phyloP scores from a whole-genome alignment of 2,113 vertebrate species.

The Odocoileus hemionus region DNA sequence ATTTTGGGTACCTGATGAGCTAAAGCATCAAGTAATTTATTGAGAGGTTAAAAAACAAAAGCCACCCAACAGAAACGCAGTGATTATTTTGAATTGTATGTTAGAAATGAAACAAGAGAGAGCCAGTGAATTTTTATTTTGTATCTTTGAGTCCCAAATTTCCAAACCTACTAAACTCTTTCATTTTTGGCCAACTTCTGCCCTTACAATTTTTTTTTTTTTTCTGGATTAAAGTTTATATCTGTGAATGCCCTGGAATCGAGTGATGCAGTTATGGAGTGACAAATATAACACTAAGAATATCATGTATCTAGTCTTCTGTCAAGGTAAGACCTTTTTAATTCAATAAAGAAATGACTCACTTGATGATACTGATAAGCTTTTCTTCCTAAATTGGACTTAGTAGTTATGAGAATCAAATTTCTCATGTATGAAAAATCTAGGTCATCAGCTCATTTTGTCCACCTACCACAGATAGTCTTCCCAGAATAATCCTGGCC shows the following conservation, averaged over 20 bases:
- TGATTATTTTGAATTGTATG: constrained; percentile 2
- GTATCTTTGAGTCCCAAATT: neutral
- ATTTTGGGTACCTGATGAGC: constrained; percentile 22
- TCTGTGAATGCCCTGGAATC: neutral
- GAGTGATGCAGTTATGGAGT: neutral
- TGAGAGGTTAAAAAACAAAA: constrained; percentile 45
- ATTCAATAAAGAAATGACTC: neutral
- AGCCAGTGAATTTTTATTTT: neutral
- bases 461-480: neutral
- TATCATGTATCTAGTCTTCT: neutral
- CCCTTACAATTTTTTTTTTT: neutral
- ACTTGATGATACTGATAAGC: neutral
- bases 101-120: neutral
- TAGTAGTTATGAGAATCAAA: neutral
- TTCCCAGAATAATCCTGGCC: neutral
- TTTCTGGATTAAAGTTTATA: neutral
- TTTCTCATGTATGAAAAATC: neutral
- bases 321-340: neutral
- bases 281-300: neutral
- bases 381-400: neutral
- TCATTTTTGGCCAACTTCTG: neutral
- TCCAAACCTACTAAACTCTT: neutral
- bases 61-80: neutral
- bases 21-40: constrained; percentile 43
- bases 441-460: neutral